Conservation (phyloP, 2,888 invertebrate genomes). For the Cephalotes varians region DNA sequence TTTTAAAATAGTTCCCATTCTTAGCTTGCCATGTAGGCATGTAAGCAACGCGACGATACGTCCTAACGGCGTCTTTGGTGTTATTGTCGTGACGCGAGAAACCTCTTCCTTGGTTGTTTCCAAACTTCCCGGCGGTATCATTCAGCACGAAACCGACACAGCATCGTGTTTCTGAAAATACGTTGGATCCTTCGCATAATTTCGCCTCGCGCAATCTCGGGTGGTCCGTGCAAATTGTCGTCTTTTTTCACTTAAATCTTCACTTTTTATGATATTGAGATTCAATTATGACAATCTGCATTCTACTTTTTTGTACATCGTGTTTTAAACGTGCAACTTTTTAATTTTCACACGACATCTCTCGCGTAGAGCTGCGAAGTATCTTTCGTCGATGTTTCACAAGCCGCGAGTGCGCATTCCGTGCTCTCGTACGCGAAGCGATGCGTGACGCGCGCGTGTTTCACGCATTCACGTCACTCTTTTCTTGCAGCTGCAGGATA, state of each 20-base stretch:
- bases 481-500: slow-evolving; percentile 56
- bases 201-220: neutral
- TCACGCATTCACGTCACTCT: slow-evolving; percentile 32
- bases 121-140: slow-evolving; percentile 7
- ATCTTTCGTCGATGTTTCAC: neutral
- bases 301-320: neutral
- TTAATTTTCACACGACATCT: neutral
- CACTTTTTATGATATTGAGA: neutral
- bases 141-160: slow-evolving; percentile 9
- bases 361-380: neutral
- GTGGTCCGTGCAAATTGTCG: neutral
- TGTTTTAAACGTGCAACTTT: neutral
- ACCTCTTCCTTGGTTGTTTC: neutral
- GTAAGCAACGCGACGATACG: slow-evolving; percentile 57
- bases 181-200: slow-evolving; percentile 3
- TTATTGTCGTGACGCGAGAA: slow-evolving; percentile 18
- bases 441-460: neutral
- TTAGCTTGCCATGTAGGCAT: slow-evolving; percentile 70
- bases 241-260: neutral
- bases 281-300: neutral
- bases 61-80: slow-evolving; percentile 40
- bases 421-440: neutral
- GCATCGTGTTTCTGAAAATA: slow-evolving; percentile 7
- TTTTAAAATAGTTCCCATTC: slow-evolving; percentile 76
- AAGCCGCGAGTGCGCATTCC: neutral